Evolutionary conservation across 2,797 vertebrate genomes (phyloP).

Genomic region (Microchirus variegatus): DNA sequence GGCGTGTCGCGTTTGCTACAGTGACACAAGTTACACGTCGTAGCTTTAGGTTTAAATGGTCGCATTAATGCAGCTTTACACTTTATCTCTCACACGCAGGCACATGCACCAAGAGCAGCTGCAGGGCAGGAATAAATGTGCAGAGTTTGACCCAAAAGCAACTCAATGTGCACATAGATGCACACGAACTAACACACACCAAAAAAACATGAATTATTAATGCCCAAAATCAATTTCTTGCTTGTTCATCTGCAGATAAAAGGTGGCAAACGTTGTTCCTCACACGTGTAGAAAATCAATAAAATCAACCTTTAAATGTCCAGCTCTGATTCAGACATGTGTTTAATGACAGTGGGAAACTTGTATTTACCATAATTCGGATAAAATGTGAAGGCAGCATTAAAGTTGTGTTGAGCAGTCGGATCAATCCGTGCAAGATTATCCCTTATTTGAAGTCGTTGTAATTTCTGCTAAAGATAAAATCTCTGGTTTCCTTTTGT

Average conservation of each 20-base stretch:
- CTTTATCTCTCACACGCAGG: constrained; percentile 20
- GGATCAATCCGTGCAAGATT: too few relatives aligned
- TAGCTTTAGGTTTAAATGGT: too few relatives aligned
- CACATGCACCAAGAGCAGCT: constrained; percentile 68
- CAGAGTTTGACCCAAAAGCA: constrained; percentile 64
- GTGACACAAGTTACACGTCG: too few relatives aligned
- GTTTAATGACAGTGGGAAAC: too few relatives aligned
- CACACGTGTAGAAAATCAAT: neutral
- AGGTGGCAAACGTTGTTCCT: neutral
- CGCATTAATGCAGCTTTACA: neutral
- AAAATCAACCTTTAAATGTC: neutral
- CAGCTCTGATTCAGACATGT: neutral
- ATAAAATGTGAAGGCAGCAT: too few relatives aligned
- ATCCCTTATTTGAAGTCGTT: too few relatives aligned
- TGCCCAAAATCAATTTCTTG: neutral
- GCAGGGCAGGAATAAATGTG: constrained; percentile 74
- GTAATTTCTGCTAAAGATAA: too few relatives aligned
- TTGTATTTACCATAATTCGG: too few relatives aligned
- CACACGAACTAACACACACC: constrained; percentile 21
- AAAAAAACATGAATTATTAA: neutral
- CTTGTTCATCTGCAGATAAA: neutral
- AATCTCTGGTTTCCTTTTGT: too few relatives aligned
- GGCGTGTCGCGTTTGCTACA: too few relatives aligned
- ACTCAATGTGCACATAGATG: constrained; percentile 64
- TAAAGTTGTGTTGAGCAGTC: too few relatives aligned